Conservation (phyloP, 1,140 invertebrate species). For the Bombus confusus region DNA sequence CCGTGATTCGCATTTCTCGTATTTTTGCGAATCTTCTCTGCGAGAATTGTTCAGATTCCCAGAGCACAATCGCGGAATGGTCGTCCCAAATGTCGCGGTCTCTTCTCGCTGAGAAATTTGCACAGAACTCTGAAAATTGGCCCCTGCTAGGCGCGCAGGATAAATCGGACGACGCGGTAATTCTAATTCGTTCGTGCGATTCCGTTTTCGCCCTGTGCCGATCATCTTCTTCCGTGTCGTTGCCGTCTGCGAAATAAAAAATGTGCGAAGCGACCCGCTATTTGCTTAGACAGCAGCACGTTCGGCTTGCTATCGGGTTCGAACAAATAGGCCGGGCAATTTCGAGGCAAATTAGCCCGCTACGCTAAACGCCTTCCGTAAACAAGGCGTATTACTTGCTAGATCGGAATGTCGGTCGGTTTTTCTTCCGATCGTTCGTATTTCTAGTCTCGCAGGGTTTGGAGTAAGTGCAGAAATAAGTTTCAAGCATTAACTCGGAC, state of each 20-base stretch:
- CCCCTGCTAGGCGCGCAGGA: too few relatives aligned
- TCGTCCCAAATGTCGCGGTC: too few relatives aligned
- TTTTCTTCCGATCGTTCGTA: constrained; percentile 42
- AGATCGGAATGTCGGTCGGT: constrained; percentile 28
- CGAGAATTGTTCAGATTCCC: too few relatives aligned
- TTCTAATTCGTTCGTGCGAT: too few relatives aligned
- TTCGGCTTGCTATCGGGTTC: neutral
- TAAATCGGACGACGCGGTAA: too few relatives aligned
- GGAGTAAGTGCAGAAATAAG: constrained; percentile 36
- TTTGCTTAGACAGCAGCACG: neutral
- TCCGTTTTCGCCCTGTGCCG: too few relatives aligned
- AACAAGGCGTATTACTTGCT: constrained; percentile 21
- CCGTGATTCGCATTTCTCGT: fast-evolving
- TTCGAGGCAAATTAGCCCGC: neutral
- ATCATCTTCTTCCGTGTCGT: too few relatives aligned
- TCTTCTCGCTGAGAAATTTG: too few relatives aligned
- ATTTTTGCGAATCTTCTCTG: too few relatives aligned
- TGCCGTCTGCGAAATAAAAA: neutral
- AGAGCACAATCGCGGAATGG: too few relatives aligned
- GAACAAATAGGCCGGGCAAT: neutral
- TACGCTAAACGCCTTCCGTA: neutral
- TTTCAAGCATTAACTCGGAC: constrained; percentile 48
- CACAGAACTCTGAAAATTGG: too few relatives aligned
- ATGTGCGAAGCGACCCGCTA: neutral
- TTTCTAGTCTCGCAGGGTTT: constrained; percentile 32